Evolutionary conservation across 2,113 vertebrate genomes (phyloP), one percentile per base, ranked within the genome.

Genomic region (Patagioenas fasciata): DNA sequence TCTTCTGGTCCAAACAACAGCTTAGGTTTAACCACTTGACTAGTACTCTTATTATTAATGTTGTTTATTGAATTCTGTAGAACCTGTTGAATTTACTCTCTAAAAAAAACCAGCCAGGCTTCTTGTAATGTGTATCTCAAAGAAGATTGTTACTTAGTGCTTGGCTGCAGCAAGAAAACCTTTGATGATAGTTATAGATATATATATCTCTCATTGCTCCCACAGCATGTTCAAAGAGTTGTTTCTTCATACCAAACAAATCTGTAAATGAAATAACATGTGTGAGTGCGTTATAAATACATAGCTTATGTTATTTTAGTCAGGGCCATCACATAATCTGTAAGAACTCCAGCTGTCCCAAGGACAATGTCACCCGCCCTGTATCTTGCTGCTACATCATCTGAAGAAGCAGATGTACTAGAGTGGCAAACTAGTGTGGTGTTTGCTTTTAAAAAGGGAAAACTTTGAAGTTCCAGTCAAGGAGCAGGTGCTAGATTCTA

Each of bases 201-300:
- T 77, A 91, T 53, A 82, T 53, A 82, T 89, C 64, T 51, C 65
- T 89, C 87, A 79, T 50, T 51, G 80, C 74, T 72, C 78, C 89
- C 84, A 93, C 79, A 66, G 67, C 50, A 42, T 5, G 56, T 92
- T 95, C 86, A 73, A 89, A 85, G 93, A 89, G 57, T 38, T 67
- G 62, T 34, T 89, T 61, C 80, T 93, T 83, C 93, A 91, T 89
- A 73, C 85, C 93, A 89, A 91, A 71, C 86, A 80, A 85, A 91
- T 65, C 62, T 91, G 85, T 71, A 95, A 95, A 92, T 94, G 85
- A 92, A 95, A 61, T 73, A 94, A 80, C 93, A 94, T 93, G 80
- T 82, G 95, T 78, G 94, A 91, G 85, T 3, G 38, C 56, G 75
- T 93, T 96, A 94, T 86, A 96, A 95, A 96, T 92, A 96, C 14